These are phyloP conservation scores for Ephydatia muelleri DNA, from an alignment of 37 sponge, comb jelly and placozoan genomes.

Conservation along the genomic window DNA sequence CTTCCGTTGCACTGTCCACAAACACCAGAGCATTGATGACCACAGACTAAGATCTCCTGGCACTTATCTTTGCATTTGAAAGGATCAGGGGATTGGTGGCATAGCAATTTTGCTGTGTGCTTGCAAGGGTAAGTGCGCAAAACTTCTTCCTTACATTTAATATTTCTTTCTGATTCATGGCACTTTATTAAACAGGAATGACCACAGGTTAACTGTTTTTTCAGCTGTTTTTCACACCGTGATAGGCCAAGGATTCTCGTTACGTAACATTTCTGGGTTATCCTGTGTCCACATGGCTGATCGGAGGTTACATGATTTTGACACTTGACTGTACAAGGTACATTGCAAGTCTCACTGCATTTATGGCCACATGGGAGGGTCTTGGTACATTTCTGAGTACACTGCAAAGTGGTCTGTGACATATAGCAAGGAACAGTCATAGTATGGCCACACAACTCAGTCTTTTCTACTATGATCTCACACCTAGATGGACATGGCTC, in stretches of 20 bases:
- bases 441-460: constrained; percentile 62
- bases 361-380: constrained; percentile 70
- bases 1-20: constrained; percentile 46
- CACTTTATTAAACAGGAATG: not conserved
- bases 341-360: constrained; percentile 52
- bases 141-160: not conserved
- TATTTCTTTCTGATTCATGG: not conserved
- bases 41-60: constrained; percentile 43
- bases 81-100: not conserved
- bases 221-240: not conserved
- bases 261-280: not conserved
- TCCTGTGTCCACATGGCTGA: not conserved
- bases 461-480: constrained; percentile 17
- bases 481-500: constrained; percentile 36
- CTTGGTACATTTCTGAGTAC: constrained; percentile 33
- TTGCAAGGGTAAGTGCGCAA: constrained; percentile 33
- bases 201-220: not conserved
- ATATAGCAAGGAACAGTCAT: constrained; percentile 14
- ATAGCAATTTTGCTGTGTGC: constrained; percentile 16
- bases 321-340: constrained; percentile 33
- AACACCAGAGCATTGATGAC: constrained; percentile 62
- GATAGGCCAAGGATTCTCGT: not conserved
- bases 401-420: not conserved
- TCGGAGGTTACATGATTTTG: not conserved
- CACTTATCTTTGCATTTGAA: constrained; percentile 38